Evolutionary conservation across 2,797 vertebrate genomes (phyloP).

Genomic region (Gobionotothen gibberifrons): DNA sequence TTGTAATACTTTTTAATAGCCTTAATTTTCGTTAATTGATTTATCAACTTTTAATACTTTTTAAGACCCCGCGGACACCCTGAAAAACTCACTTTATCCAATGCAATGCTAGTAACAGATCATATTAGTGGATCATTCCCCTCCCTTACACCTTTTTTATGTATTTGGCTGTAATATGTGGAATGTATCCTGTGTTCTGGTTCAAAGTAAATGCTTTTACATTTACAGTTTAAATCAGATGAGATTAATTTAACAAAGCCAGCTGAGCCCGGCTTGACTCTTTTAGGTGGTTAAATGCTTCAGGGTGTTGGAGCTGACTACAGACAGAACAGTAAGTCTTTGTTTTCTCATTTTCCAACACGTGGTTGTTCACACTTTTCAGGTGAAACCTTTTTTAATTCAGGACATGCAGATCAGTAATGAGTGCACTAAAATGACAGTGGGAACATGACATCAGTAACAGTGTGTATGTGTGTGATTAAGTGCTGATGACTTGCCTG

Average conservation of each 20-base stretch:
- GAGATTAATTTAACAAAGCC: conserved; percentile 7
- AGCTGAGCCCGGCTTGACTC: conserved; percentile 8
- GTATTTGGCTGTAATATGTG: not conserved
- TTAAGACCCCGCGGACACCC: too few relatives aligned
- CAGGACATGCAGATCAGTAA: not conserved
- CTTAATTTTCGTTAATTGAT: too few relatives aligned
- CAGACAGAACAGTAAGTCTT: conserved; percentile 17
- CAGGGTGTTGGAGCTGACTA: not conserved
- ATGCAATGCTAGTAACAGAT: not conserved
- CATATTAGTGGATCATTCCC: not conserved
- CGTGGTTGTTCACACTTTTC: conserved; percentile 1
- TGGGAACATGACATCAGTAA: not conserved
- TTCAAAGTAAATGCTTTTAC: not conserved
- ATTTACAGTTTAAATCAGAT: conserved; percentile 9
- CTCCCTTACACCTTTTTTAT: not conserved
- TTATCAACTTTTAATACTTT: too few relatives aligned
- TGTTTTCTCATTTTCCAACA: conserved; percentile 4
- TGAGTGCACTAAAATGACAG: not conserved
- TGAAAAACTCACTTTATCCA: not conserved
- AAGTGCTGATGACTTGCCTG: conserved; percentile 81
- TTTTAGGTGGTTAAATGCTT: conserved; percentile 6
- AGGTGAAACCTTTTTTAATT: not conserved
- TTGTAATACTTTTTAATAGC: too few relatives aligned
- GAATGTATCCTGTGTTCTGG: not conserved
- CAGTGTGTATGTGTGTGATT: not conserved